A percentile compares a stretch with the other conserved stretches of the same genome.
phyloP scores from a whole-genome alignment of 2,797 vertebrate genomes.

The Gephyroberyx darwinii region DNA sequence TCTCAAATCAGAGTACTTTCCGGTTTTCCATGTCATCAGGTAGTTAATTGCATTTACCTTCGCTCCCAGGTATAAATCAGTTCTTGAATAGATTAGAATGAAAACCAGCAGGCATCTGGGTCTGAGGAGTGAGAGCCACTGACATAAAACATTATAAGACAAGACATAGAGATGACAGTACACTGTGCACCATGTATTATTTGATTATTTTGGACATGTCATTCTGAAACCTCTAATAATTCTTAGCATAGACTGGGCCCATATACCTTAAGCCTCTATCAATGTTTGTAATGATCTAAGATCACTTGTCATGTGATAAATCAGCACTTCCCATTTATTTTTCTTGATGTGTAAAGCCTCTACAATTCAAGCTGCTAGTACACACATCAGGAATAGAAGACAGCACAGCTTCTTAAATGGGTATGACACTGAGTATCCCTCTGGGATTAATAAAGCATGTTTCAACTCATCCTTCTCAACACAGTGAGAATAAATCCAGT shows the following conservation, averaged over 20 bases:
- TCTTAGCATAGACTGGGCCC: neutral
- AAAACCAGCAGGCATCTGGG: too few species aligned
- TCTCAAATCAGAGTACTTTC: too few species aligned
- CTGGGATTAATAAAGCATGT: neutral
- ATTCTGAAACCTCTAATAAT: neutral
- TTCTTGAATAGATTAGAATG: too few species aligned
- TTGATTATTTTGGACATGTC: neutral
- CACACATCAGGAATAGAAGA: neutral
- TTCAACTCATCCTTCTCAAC: constrained; percentile 1
- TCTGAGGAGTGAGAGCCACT: too few species aligned
- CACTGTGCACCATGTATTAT: neutral
- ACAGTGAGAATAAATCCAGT: neutral
- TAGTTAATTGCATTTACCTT: too few species aligned
- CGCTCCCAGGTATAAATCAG: too few species aligned
- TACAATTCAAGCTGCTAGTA: neutral
- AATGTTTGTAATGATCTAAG: neutral
- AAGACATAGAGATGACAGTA: neutral
- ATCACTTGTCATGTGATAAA: neutral
- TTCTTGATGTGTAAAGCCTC: neutral
- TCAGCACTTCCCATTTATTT: neutral
- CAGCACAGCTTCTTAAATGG: neutral
- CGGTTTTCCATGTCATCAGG: too few species aligned
- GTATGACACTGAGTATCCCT: neutral
- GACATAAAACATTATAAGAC: neutral
- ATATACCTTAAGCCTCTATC: neutral